Evolutionary conservation across 2,888 invertebrate species (phyloP).

Genomic region (Caenorhabditis macrosperma): DNA sequence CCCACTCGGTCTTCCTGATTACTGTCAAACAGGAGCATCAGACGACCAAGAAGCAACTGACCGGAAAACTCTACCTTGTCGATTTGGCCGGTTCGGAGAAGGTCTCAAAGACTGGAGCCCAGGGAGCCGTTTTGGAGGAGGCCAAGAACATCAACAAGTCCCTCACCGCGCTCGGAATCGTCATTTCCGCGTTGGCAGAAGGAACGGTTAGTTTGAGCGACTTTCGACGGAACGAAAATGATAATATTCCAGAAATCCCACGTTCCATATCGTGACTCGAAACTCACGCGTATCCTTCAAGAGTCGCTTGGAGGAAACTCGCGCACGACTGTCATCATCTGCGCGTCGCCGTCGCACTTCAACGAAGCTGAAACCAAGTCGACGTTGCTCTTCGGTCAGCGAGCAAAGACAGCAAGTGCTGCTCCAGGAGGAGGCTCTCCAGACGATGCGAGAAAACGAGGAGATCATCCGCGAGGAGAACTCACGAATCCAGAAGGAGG

Average conservation of each 20-base stretch:
- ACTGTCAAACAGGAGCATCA: constrained; percentile 99
- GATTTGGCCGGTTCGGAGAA: constrained; percentile 99
- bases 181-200: constrained; percentile 98
- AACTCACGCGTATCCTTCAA: constrained; percentile 97
- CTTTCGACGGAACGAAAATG: no score
- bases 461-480: constrained; percentile 84
- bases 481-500: constrained; percentile 84
- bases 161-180: constrained; percentile 97
- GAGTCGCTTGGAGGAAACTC: constrained; percentile 99
- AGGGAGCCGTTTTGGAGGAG: constrained; percentile 98
- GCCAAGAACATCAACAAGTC: constrained; percentile 99
- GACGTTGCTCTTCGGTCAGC: constrained; percentile 95
- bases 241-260: constrained; percentile 88
- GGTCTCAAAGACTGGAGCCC: constrained; percentile 99
- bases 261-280: constrained; percentile 99
- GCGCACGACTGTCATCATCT: constrained; percentile 86
- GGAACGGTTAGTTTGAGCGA: constrained; percentile 89
- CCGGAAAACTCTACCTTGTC: constrained; percentile 97
- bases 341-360: constrained; percentile 98
- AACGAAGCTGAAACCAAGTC: constrained; percentile 99
- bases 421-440: constrained; percentile 64
- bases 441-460: constrained; percentile 64
- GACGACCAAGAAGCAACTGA: constrained; percentile 98
- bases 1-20: constrained; percentile 99
- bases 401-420: constrained; percentile 94